Evolutionary conservation across 2,888 invertebrate species (phyloP).

Genomic region (Hypolimnas misippus): DNA sequence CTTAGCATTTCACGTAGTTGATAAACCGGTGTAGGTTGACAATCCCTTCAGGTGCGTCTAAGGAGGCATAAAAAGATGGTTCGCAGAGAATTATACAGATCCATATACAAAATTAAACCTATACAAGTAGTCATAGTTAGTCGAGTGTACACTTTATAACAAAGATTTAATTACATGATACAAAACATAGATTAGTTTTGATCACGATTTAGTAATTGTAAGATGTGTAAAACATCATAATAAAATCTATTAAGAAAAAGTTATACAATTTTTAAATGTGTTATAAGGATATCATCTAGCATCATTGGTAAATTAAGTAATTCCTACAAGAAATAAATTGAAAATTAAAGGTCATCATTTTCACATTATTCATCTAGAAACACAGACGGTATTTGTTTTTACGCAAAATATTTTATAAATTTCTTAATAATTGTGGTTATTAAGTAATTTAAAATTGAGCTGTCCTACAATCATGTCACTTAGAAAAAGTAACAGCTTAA

Average conservation of each 20-base stretch:
- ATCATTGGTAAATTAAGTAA: background rate
- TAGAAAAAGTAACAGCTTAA: constrained; percentile 14
- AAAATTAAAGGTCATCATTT: background rate
- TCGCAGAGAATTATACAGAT: background rate
- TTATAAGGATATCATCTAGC: too few species aligned
- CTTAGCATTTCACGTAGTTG: background rate
- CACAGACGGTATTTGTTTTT: too few species aligned
- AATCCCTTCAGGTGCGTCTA: background rate
- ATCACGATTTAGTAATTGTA: too few species aligned
- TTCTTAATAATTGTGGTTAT: background rate
- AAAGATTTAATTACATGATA: too few species aligned
- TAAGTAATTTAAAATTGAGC: background rate
- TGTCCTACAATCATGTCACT: constrained; percentile 4
- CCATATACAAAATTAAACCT: too few species aligned
- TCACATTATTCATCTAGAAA: too few species aligned
- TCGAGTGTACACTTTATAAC: too few species aligned
- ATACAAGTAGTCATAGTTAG: background rate
- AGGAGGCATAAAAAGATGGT: background rate
- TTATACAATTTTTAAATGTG: too few species aligned
- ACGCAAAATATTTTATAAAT: too few species aligned
- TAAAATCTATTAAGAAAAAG: too few species aligned
- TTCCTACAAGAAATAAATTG: background rate
- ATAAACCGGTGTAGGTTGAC: background rate
- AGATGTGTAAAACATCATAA: too few species aligned
- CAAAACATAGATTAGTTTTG: too few species aligned